phyloP scores from a whole-genome alignment of 2,888 invertebrate genomes.

The Acleris holmiana region DNA sequence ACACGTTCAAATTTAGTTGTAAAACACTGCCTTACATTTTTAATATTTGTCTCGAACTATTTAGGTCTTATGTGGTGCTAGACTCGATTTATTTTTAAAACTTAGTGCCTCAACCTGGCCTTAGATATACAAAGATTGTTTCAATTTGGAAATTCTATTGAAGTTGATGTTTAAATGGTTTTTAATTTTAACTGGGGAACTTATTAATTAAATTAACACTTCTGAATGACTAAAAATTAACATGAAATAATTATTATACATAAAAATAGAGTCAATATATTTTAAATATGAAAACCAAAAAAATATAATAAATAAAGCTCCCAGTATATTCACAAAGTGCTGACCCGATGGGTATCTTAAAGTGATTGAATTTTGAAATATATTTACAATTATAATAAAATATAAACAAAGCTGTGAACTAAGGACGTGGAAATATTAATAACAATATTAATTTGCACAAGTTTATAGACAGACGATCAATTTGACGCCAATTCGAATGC shows the following conservation, averaged over 20 bases:
- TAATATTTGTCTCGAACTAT: slow-evolving; percentile 9
- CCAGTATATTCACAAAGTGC: slow-evolving; percentile 64
- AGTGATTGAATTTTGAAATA: slow-evolving; percentile 52
- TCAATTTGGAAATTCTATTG: slow-evolving; percentile 33
- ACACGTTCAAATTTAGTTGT: slow-evolving; percentile 17
- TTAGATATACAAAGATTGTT: slow-evolving; percentile 38
- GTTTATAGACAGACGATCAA: background rate
- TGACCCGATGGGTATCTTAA: slow-evolving; percentile 60
- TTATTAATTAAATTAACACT: slow-evolving; percentile 12
- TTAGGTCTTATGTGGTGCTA: slow-evolving; percentile 29
- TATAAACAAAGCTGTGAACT: slow-evolving; percentile 19
- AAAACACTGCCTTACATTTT: slow-evolving; percentile 33
- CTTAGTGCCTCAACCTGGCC: slow-evolving; percentile 41
- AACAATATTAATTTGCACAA: background rate
- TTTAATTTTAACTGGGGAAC: slow-evolving; percentile 17
- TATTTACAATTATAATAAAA: slow-evolving; percentile 40
- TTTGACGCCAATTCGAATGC: too few species aligned
- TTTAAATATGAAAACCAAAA: background rate
- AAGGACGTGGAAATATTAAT: slow-evolving; percentile 11
- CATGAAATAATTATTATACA: background rate
- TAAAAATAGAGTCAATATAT: background rate
- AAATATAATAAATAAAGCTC: slow-evolving; percentile 25
- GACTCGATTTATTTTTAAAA: slow-evolving; percentile 22
- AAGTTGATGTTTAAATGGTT: slow-evolving; percentile 20
- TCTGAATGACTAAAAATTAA: background rate